These are phyloP conservation scores for Typhlichthys subterraneus DNA, from an alignment of 2,797 vertebrate genomes.

Conservation along the genomic window DNA sequence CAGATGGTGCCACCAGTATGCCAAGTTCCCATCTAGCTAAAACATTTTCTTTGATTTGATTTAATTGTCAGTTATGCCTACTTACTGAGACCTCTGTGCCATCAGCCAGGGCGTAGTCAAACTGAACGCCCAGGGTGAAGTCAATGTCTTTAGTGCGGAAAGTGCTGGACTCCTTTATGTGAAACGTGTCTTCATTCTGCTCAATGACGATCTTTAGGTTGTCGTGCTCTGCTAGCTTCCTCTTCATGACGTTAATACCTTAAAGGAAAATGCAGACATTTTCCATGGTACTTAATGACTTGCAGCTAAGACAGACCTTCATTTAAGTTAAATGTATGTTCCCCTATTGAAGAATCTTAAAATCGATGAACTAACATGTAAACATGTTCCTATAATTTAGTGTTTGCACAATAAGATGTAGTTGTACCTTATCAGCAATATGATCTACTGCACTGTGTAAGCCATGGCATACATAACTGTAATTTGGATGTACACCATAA, in stretches of 20 bases:
- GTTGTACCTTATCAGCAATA: not conserved
- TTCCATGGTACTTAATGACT: no score
- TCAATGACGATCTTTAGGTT: conserved; percentile 88
- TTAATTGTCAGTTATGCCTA: not conserved
- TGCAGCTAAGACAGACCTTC: not conserved
- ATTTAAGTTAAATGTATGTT: not conserved
- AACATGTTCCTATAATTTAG: not conserved
- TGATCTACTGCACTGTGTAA: not conserved
- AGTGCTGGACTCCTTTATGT: conserved; percentile 87
- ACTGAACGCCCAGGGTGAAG: conserved; percentile 85
- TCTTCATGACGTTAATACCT: conserved; percentile 89
- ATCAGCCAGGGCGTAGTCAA: conserved; percentile 88
- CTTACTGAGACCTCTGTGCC: conserved; percentile 86
- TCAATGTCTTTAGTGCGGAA: conserved; percentile 86
- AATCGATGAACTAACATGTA: no score
- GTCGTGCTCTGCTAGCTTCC: conserved; percentile 90
- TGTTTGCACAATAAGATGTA: conserved; percentile 1
- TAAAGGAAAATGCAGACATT: not conserved
- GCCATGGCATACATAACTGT: not conserved
- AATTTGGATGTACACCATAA: no score
- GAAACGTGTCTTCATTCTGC: conserved; percentile 87
- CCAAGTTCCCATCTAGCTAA: not conserved
- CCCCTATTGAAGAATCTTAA: no score
- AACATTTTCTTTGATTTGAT: not conserved
- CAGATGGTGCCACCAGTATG: no score